Evolutionary conservation across 2,113 vertebrate genomes (phyloP).

Genomic region (Nerophis ophidion): DNA sequence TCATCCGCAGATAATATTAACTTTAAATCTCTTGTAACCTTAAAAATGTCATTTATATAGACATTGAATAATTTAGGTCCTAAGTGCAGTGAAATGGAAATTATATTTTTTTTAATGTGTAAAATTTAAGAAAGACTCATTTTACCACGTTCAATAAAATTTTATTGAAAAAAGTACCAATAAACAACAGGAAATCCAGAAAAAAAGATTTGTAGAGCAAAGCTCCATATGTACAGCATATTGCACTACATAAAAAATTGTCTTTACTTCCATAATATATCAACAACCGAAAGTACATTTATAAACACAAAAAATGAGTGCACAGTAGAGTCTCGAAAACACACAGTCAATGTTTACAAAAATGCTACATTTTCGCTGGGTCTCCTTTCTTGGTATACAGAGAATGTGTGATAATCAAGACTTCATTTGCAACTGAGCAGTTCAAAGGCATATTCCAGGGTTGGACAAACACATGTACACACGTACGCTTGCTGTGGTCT

Average conservation of each 20-base stretch:
- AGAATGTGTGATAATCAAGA: conserved; percentile 77
- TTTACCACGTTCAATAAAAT: conserved; percentile 65
- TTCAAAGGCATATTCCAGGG: conserved; percentile 72
- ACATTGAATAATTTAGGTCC: too few relatives aligned
- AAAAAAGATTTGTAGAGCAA: conserved; percentile 74
- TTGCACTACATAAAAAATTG: conserved; percentile 79
- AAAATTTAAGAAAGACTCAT: conserved; percentile 13
- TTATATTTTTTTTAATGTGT: background rate
- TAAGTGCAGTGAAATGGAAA: too few relatives aligned
- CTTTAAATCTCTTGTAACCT: too few relatives aligned
- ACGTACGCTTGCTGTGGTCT: conserved; percentile 49
- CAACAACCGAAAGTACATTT: conserved; percentile 62
- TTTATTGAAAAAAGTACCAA: conserved; percentile 81
- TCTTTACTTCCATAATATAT: conserved; percentile 73
- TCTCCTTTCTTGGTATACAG: conserved; percentile 77
- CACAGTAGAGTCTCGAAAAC: conserved; percentile 79
- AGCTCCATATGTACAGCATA: conserved; percentile 80
- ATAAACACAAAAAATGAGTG: conserved; percentile 69
- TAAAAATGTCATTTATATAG: too few relatives aligned
- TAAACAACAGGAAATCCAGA: conserved; percentile 71
- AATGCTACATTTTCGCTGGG: conserved; percentile 82
- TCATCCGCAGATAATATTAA: too few relatives aligned
- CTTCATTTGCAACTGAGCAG: conserved; percentile 68
- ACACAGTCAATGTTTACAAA: conserved; percentile 82
- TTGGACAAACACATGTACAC: conserved; percentile 61